Evolutionary conservation across 2,797 vertebrate genomes (phyloP), one percentile per base, ranked within the genome.

Genomic region (Alauda arvensis): DNA sequence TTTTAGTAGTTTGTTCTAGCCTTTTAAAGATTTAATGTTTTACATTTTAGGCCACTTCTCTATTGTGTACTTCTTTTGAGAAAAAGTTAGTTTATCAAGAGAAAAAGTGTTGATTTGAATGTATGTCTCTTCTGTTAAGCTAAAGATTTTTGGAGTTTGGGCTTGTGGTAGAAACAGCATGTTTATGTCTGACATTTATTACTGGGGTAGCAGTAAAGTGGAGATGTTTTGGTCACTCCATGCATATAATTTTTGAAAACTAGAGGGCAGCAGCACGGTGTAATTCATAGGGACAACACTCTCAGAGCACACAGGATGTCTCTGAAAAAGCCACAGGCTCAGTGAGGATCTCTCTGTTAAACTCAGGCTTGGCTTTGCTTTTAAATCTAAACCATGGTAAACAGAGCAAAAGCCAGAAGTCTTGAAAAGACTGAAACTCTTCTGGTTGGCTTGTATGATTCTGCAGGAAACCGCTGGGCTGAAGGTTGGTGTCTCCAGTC

Each of bases 401-500:
- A 40, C 19, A n/a, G 7, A 61, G 6, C 1, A 39, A 25, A 61
- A 79, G 11, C 18, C 51, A 11, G 16, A 40, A 40, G 40, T 40
- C 16, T 40, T 40, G 40, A 40, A 40, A 40, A 40, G 40, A 40
- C 18, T 69, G 34, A 43, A 65, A 78, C 10, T 25, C 4, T 79
- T 68, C 62, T 77, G 62, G 13, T 29, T 33, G 60, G 23, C 45
- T 68, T 78, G 74, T 5, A 6, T 37, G 34, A 9, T 87, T 85
- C 93, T 96, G 62, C 96, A 99, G 99, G 99, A 99, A 97, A 98
- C 99, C 83, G 98, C 98, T 95, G 98, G 98, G 65, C 97, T 99
- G 96, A 99, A 99, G 94, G 98, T 99, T 86, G 99, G 99, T 39
- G 99, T 99, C 93, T 99, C 99, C 12, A 99, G 98, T 94, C 99